Base-by-base conservation (phyloP, 2,888 invertebrate genomes). In the Ornithoptera alexandrae region DNA sequence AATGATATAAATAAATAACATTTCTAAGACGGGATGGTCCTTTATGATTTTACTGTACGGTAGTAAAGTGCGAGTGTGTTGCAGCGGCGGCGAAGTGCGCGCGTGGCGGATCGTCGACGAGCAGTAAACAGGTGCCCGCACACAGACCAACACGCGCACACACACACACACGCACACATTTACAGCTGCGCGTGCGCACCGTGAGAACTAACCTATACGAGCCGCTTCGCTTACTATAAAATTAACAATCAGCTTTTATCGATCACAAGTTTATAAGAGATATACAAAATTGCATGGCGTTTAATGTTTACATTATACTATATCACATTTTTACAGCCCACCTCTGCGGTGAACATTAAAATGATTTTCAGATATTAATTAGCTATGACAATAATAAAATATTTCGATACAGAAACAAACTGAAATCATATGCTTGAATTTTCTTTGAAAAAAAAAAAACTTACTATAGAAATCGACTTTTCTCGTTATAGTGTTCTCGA, bases 41-140 rank as follows among this genome's bases (percentile, higher is more conserved):
- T 30, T 30, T 50, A 15, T 17, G 1, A 17, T 17, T 50, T 18
- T 50, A 17, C 5, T 50, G 50, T 15, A 50, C 50, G 50, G 18
- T 17, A 15, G 17, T 68, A 71, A 75, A 76, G 64, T 74, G 77
- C 76, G 79, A 80, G 84, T 89, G 84, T 91, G 88, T 95, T 95
- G 85, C 95, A 95, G 95, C 93, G 94, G 94, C 93, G 95, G 95
- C 87, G 95, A 95, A 89, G 94, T 95, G 90, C 95, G 95, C 87
- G 93, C 94, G 85, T 95, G 95, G 95, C 89, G 92, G 78, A 79
- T 90, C 80, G 75, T 85, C 83, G 80, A 82, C 84, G 92, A 92
- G 82, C 86, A 86, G 84, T 90, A 87, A 90, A 81, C 76, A 75
- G 76, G 75, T 76, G 77, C 74, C 69, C 72, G 62, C 59, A 63